These are phyloP conservation scores for Macropis europaea DNA, from an alignment of 2,888 invertebrate genomes.

Conservation along the genomic window DNA sequence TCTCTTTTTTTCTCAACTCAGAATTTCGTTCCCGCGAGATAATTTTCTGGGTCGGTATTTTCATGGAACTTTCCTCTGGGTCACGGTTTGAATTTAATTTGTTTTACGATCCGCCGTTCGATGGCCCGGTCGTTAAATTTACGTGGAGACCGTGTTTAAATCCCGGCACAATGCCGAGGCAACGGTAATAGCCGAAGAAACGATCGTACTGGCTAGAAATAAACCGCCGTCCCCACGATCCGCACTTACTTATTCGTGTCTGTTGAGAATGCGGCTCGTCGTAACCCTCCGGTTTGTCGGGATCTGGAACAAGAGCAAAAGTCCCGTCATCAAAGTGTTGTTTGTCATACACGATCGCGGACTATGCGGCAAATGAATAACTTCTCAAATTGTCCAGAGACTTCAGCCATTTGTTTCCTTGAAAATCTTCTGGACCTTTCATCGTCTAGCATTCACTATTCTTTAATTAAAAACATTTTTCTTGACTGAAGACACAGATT, in stretches of 20 bases:
- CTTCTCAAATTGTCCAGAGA: too few species aligned
- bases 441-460: too few species aligned
- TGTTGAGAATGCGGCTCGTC: conserved; percentile 78
- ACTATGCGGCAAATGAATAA: conserved; percentile 1
- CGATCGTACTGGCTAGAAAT: conserved; percentile 40
- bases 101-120: background rate
- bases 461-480: too few species aligned
- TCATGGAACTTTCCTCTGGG: too few species aligned
- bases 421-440: too few species aligned
- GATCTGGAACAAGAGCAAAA: conserved; percentile 62
- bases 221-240: conserved; percentile 25
- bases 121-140: conserved; percentile 14
- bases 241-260: conserved; percentile 77
- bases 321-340: background rate
- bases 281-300: conserved; percentile 74
- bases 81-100: conserved; percentile 6
- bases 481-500: too few species aligned
- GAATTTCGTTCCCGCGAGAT: conserved; percentile 24
- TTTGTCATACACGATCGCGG: conserved; percentile 14
- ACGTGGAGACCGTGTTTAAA: conserved; percentile 18
- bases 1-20: too few species aligned
- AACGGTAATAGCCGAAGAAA: conserved; percentile 25
- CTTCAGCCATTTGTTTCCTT: too few species aligned
- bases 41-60: conserved; percentile 19
- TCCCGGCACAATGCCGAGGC: conserved; percentile 7